These are phyloP conservation scores for Atherinomorus stipes DNA, from an alignment of 2,113 vertebrate genomes.

Conservation along the genomic window DNA sequence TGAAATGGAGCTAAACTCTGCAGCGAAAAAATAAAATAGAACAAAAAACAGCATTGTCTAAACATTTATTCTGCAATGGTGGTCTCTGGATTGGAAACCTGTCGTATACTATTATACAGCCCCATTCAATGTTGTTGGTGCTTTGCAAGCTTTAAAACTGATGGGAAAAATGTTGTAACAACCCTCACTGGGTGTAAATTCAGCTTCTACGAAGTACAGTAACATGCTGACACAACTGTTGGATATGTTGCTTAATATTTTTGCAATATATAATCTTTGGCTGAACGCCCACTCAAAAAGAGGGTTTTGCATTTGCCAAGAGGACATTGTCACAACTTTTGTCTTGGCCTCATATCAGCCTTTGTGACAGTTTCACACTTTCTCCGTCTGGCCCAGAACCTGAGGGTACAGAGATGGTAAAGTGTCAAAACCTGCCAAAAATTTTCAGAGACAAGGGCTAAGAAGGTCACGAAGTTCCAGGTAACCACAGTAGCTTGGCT, in stretches of 20 bases:
- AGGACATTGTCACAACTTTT: constrained; percentile 44
- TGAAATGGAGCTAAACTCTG: no score
- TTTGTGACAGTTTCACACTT: constrained; percentile 32
- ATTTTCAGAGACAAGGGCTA: constrained; percentile 25
- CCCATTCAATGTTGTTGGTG: no score
- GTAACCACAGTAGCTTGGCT: constrained; percentile 56
- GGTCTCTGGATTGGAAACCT: no score
- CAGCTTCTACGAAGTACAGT: not conserved
- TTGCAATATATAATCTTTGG: constrained; percentile 32
- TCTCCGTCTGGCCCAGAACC: constrained; percentile 11
- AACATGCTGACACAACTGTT: constrained; percentile 14
- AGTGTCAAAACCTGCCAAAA: constrained; percentile 47
- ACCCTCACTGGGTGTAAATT: not conserved
- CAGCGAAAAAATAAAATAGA: no score
- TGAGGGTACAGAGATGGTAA: constrained; percentile 6
- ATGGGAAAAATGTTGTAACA: not conserved
- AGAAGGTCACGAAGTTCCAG: constrained; percentile 52
- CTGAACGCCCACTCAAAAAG: constrained; percentile 30
- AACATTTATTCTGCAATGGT: no score
- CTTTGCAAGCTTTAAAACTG: not conserved
- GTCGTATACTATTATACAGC: no score
- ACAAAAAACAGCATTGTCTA: no score
- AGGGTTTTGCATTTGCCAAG: constrained; percentile 13
- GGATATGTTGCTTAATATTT: constrained; percentile 8
- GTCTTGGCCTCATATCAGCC: constrained; percentile 33